A percentile compares a stretch with the other conserved stretches of the same genome.
phyloP scores from a whole-genome alignment of 2,113 vertebrate species.

The Fregata magnificens region DNA sequence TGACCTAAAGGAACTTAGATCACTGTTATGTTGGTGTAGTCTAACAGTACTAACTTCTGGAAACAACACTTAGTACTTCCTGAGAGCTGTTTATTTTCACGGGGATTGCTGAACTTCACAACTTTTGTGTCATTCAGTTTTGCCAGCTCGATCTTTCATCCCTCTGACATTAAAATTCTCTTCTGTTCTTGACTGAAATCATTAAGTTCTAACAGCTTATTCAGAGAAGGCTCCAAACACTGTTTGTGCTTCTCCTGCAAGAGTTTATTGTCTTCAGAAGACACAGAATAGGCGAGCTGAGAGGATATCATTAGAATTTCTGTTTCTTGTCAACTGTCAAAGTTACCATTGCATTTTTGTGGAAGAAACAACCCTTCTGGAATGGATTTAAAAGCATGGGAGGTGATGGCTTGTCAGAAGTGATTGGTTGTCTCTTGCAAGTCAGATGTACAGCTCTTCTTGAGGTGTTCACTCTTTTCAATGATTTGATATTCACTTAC shows the following conservation, averaged over 20 bases:
- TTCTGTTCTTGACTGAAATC: neutral
- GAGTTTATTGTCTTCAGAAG: neutral
- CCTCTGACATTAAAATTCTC: neutral
- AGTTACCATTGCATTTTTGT: neutral
- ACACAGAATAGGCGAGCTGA: fast-evolving
- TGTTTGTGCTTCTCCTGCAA: neutral
- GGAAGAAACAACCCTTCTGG: neutral
- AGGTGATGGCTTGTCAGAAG: neutral
- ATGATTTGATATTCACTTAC: neutral
- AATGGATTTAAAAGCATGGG: neutral
- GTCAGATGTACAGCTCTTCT: neutral
- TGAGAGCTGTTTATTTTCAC: neutral
- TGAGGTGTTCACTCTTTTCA: neutral
- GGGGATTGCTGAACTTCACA: neutral
- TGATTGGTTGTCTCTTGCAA: neutral
- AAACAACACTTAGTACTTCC: neutral
- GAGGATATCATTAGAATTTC: neutral
- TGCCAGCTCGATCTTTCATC: neutral
- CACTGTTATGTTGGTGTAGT: neutral
- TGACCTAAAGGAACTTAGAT: neutral
- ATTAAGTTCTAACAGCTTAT: neutral
- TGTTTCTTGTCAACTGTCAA: neutral
- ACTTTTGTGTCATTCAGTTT: neutral
- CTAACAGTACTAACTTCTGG: neutral
- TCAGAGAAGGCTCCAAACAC: neutral